Conservation (phyloP, 2,797 vertebrate species). For the Anas capensis region DNA sequence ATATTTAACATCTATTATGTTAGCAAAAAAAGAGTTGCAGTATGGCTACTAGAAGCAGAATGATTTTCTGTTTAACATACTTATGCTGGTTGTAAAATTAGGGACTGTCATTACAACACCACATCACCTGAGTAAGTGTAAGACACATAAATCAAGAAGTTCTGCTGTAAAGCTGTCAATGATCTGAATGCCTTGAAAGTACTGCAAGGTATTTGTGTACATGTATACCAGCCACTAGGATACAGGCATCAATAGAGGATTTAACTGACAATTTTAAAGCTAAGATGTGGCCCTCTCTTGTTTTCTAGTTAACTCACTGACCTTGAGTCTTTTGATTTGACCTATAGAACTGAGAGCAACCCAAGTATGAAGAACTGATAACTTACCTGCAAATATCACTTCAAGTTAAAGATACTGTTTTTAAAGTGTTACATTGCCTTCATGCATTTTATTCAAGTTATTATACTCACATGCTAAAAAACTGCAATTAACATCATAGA, state of each 20-base stretch:
- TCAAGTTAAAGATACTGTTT: constrained; percentile 32
- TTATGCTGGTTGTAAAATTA: constrained; percentile 76
- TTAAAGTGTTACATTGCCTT: not conserved
- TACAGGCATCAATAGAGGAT: not conserved
- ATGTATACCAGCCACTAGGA: not conserved
- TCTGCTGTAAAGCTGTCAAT: constrained; percentile 61
- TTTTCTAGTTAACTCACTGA: not conserved
- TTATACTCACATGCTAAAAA: constrained; percentile 50
- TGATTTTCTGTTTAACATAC: constrained; percentile 61
- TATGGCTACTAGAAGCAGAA: constrained; percentile 30
- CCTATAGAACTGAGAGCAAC: not conserved
- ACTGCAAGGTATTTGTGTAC: constrained; percentile 11
- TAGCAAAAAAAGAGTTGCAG: constrained; percentile 24
- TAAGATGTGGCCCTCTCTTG: not conserved
- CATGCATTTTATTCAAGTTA: constrained; percentile 59
- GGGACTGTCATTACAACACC: constrained; percentile 56
- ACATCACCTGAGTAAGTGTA: constrained; percentile 64
- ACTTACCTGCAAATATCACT: constrained; percentile 22
- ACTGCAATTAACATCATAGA: constrained; percentile 57
- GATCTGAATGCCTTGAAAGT: constrained; percentile 50
- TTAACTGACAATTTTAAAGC: constrained; percentile 28
- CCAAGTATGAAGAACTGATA: not conserved
- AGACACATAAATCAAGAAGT: constrained; percentile 64
- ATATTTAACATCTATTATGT: constrained; percentile 47
- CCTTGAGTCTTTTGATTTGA: constrained; percentile 33